Evolutionary conservation across 1,140 invertebrate species (phyloP), one percentile per base, ranked within the genome.

Genomic region (Coenobita brevimanus): DNA sequence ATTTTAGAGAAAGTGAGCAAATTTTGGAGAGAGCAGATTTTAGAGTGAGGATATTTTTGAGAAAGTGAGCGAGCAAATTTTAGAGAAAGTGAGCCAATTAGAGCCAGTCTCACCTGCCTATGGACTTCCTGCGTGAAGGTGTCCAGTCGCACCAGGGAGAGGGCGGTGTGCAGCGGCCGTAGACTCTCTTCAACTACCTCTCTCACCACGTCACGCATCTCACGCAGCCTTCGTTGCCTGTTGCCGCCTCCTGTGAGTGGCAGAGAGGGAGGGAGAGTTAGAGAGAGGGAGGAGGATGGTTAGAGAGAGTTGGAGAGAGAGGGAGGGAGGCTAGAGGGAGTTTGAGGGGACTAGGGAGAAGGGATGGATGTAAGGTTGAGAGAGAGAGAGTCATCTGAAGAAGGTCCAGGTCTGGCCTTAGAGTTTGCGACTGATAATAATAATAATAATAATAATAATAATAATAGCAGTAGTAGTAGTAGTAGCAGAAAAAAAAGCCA

Each of bases 121-220:
- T 88, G 75, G 60, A 90, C 76, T 57, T 82, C 76, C 46, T 90
- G 85, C 0, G 85, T 69, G 62, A 90, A 90, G 84, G 89, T 79
- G 80, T 90, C 89, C n/a, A 90, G 89, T 21, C 86, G 57, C 57
- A 90, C 62, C 15, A 90, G 82, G 62, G 69, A 64, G 46, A 90
- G 89, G 79, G 89, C 89, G 17, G 89, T 90, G 80, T 88, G 38
- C 24, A 90, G 75, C n/a, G 89, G 89, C 36, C 85, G 81, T 4
- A 89, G 82, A n/a, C 82, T 75, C 36, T 85, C 43, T 27, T 85
- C 76, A 0, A 89, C 60, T 30, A 82, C 88, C 15, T 78, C 43
- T 21, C 46, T 73, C 41, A 89, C 88, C 30, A 81, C 82, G 76
- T 89, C 64, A 82, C 75, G 76, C 62, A 89, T 50, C 33, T 89